A percentile compares a stretch with the other conserved stretches of the same genome.
These are phyloP conservation scores for Vireo altiloquus DNA, from an alignment of 2,113 vertebrate genomes.

Conservation along the genomic window DNA sequence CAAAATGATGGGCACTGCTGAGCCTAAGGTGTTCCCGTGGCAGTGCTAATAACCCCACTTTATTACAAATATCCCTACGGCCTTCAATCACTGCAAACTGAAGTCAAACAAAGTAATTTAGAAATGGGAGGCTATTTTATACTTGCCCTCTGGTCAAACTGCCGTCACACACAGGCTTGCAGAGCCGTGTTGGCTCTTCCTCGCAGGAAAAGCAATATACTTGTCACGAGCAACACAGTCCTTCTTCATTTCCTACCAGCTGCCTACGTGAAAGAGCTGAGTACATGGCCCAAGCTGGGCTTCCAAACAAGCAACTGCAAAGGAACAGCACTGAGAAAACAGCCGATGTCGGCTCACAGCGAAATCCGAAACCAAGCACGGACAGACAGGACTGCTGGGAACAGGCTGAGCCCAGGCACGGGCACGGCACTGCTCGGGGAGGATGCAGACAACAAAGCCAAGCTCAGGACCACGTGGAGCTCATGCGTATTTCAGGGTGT, in stretches of 20 bases:
- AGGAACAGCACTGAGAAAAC: background rate
- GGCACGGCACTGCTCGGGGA: background rate
- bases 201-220: background rate
- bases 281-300: background rate
- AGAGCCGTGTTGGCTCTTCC: constrained; percentile 1
- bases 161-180: background rate
- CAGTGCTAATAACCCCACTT: background rate
- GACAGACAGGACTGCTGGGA: background rate
- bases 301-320: background rate
- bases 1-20: background rate
- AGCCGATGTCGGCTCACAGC: background rate
- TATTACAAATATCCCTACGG: background rate
- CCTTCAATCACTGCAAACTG: constrained; percentile 39
- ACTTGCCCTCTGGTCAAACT: constrained; percentile 16
- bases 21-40: background rate
- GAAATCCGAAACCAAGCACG: background rate
- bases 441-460: constrained; percentile 49
- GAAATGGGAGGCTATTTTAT: constrained; percentile 27
- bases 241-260: background rate
- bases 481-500: constrained; percentile 29
- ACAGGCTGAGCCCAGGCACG: background rate
- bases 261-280: background rate
- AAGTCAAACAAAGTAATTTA: background rate
- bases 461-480: constrained; percentile 21
- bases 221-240: background rate